Base-by-base conservation (phyloP, 2,113 vertebrate genomes). In the Aspiorhynchus laticeps region DNA sequence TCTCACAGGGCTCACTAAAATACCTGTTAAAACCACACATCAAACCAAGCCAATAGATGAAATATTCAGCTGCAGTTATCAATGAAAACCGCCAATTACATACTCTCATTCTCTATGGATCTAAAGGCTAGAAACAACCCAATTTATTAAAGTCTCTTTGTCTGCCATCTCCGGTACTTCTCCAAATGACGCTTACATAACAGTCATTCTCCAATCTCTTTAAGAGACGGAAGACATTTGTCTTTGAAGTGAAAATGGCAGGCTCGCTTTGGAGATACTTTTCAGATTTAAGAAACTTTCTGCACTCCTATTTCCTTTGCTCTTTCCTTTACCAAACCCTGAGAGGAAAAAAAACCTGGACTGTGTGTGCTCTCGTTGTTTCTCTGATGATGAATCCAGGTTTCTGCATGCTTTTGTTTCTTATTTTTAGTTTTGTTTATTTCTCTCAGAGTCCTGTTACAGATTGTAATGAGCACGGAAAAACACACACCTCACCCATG, bases 171-270 rank as follows among this genome's bases (percentile, higher is more conserved):
- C 26, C n/a, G 12, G 15, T 80, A 53, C 74, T 24, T 87, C 59
- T 31, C 26, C 41, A 77, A 86, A 80, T 79, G 61, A 69, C 8
- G 63, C 65, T 86, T 86, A 59, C 63, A 71, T 53, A 80, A 86
- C 61, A 65, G 77, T 69, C 31, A 51, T 19, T 38, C 46, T 80
- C 41, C 78, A 46, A 17, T 80, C 38, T 67, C 48, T 74, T 63
- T 53, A 59, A 59, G 67, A 74, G 78, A 41, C 33, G 19, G 78
- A 5, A 51, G 67, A 53, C 85, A 51, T 79, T 86, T 69, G 78
- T 71, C 63, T 86, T 80, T 79, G 75, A 69, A 43, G 78, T 86
- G 33, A 73, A 53, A 56, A 61, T 81, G 78, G 17, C 51, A 86
- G 4, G 28, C 81, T 83, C 6, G 2, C 41, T 83, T n/a, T 83